Conservation (phyloP, 2,797 vertebrate genomes). For the Diplodus puntazzo region DNA sequence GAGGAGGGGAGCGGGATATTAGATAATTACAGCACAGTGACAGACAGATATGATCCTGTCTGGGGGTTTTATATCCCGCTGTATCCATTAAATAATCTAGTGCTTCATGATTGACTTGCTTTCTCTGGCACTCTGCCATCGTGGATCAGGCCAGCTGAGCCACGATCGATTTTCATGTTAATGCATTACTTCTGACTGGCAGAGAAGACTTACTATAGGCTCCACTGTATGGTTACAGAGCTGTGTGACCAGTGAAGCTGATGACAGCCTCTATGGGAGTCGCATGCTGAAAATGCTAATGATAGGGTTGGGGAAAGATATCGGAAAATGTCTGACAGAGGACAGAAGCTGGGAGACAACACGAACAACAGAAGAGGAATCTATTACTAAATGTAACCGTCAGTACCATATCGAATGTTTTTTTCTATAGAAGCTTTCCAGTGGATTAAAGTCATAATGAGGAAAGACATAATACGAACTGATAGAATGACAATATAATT, state of each 20-base stretch:
- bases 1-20: conserved; percentile 10
- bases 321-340: neutral
- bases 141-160: conserved; percentile 14
- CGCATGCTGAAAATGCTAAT: neutral
- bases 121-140: conserved; percentile 6
- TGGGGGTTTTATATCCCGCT: conserved; percentile 40
- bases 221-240: neutral
- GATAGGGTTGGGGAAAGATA: neutral
- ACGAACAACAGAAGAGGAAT: neutral
- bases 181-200: conserved; percentile 40
- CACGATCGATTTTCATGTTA: conserved; percentile 41
- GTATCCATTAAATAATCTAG: conserved; percentile 36
- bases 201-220: neutral
- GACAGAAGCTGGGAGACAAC: neutral
- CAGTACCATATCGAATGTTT: neutral
- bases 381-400: neutral
- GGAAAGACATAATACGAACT: neutral
- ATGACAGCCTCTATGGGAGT: conserved; percentile 6
- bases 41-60: conserved; percentile 33
- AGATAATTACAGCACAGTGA: conserved; percentile 19
- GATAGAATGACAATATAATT: neutral
- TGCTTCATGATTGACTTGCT: conserved; percentile 40
- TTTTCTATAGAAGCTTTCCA: neutral
- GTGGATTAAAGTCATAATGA: conserved; percentile 5
- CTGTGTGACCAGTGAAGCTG: neutral